phyloP scores from a whole-genome alignment of 2,888 invertebrate species.

The Zonitis immaculata region DNA sequence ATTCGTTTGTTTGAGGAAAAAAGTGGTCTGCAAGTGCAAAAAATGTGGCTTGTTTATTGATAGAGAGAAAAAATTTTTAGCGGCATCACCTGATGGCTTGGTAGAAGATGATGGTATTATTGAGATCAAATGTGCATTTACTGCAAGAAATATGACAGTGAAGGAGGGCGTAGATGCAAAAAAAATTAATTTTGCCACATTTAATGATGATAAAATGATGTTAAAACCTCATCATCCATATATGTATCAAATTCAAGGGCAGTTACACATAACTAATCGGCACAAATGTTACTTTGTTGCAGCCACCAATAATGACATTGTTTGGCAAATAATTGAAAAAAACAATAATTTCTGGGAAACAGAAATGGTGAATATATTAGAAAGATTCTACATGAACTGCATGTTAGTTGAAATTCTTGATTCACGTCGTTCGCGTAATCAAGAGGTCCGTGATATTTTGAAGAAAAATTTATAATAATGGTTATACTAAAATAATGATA shows the following conservation, averaged over 20 bases:
- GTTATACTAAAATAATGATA: too few relatives aligned
- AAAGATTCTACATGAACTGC: background rate
- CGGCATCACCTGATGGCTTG: slow-evolving; percentile 13
- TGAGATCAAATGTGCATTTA: background rate
- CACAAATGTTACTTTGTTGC: background rate
- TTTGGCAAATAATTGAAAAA: background rate
- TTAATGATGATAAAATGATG: background rate
- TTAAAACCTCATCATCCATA: background rate
- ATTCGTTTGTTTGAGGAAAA: slow-evolving; percentile 13
- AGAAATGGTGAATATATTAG: background rate
- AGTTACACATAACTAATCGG: background rate
- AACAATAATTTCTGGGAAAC: background rate
- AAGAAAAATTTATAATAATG: too few relatives aligned
- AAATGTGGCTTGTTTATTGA: slow-evolving; percentile 32
- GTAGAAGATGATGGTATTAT: background rate
- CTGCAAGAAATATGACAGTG: background rate
- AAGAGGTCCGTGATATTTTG: background rate
- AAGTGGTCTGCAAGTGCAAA: slow-evolving; percentile 11
- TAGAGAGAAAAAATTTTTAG: slow-evolving; percentile 19
- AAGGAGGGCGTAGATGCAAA: background rate
- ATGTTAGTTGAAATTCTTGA: background rate
- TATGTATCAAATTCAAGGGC: slow-evolving; percentile 4
- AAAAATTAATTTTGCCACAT: background rate
- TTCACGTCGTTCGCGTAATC: background rate
- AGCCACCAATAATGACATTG: background rate